These are phyloP conservation scores for Cassiopea xamachana DNA, from an alignment of 30 jellyfish, hydroid and myxozoan genomes.

Conservation along the genomic window DNA sequence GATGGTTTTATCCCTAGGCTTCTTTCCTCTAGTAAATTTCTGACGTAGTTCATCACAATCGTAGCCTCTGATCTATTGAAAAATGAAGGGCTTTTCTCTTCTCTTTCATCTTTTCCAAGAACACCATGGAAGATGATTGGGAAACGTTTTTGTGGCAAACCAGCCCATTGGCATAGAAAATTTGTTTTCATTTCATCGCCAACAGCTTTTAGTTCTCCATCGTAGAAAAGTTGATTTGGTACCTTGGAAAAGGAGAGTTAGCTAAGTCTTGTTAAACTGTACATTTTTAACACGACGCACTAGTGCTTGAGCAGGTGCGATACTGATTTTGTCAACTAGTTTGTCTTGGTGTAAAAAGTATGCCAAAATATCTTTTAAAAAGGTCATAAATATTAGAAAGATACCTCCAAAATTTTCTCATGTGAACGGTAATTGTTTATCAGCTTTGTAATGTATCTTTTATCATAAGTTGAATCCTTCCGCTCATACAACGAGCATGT, in stretches of 20 bases:
- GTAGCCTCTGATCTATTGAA: slow-evolving; percentile 89
- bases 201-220: slow-evolving; percentile 70
- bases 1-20: slow-evolving; percentile 26
- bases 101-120: slow-evolving; percentile 80
- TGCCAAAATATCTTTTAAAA: too few species aligned
- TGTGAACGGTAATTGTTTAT: slow-evolving; percentile 77
- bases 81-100: slow-evolving; percentile 92
- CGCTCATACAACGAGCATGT: not conserved
- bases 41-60: slow-evolving; percentile 67
- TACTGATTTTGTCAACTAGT: too few species aligned
- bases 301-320: too few species aligned
- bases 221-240: slow-evolving; percentile 74
- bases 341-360: too few species aligned
- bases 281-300: too few species aligned
- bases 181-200: slow-evolving; percentile 48
- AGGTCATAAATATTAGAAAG: too few species aligned
- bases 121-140: slow-evolving; percentile 87
- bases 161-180: slow-evolving; percentile 23
- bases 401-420: slow-evolving; percentile 31
- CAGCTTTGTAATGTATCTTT: slow-evolving; percentile 71
- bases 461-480: slow-evolving; percentile 42
- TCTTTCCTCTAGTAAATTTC: slow-evolving; percentile 2
- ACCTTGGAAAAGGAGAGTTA: slow-evolving; percentile 18
- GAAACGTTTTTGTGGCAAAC: slow-evolving; percentile 36
- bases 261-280: too few species aligned